Evolutionary conservation across 2,888 invertebrate genomes (phyloP), one percentile per base, ranked within the genome.

Genomic region (Anaspis maculata): DNA sequence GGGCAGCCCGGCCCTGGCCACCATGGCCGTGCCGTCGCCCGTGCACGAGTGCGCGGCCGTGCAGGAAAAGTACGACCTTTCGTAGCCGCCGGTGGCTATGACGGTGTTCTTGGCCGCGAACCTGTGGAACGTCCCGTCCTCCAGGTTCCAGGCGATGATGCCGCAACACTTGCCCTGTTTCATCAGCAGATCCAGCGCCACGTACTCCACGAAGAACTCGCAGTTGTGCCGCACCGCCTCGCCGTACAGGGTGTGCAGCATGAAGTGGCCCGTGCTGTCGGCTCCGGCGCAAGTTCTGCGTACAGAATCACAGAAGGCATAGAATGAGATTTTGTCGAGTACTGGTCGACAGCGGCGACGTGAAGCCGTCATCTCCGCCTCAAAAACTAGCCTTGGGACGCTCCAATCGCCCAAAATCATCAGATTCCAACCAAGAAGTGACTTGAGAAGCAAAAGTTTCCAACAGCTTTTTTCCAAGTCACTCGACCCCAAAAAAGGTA

Each of bases 21-120:
- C 78, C 87, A 97, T 88, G 11, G 92, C 97, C 2, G 83, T 89
- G 29, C 96, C 96, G 65, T 96, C 95, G 30, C 92, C 92, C 0
- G 97, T 97, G 62, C 91, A 92, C 0, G 96, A 95, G 69, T 96
- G 95, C 9, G 96, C 97, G 0, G 94, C 90, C 2, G 97, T 97
- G 64, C 94, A 95, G 22, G 94, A 92, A 74, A 96, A 96, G 69
- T 86, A 98, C 2, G 90, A 79, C 33, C 96, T 77, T 49, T 85
- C 86, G 26, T 80, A 84, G 31, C 88, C 88, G 22, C 89, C 89
- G 2, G 88, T 88, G n/a, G 88, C 87, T 35, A 89, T 25, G 3
- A 56, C 37, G 3, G 54, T 54, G 32, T 48, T 49, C 15, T 48
- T 49, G 4, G 56, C 48, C 34, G 45, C 49, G 31, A 56, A 56